Conservation (phyloP, 2,797 vertebrate genomes). For the Myoxocephalus aenaeus region DNA sequence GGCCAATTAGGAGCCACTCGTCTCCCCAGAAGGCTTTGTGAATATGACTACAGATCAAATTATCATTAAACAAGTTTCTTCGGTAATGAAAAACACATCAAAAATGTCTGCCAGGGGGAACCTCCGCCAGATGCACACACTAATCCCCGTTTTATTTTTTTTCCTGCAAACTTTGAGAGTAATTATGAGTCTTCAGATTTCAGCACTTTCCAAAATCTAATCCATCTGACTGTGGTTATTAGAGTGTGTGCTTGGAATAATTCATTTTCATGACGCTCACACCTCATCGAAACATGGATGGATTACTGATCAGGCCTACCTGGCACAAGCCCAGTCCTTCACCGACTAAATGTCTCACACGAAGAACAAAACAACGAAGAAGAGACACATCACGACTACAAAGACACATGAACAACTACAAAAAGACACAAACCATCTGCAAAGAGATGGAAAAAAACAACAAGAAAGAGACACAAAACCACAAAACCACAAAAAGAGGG, state of each 20-base stretch:
- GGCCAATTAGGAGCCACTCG: conserved; percentile 61
- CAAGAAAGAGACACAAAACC: not conserved
- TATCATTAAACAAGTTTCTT: conserved; percentile 65
- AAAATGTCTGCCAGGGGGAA: conserved; percentile 59
- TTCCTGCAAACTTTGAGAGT: conserved; percentile 48
- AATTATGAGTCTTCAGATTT: conserved; percentile 60
- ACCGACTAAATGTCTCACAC: not conserved
- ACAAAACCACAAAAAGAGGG: not conserved
- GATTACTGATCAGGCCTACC: not conserved
- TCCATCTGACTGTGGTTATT: conserved; percentile 49
- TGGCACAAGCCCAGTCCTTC: not conserved
- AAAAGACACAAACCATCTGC: not conserved
- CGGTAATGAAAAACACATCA: conserved; percentile 68
- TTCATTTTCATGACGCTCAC: conserved; percentile 6
- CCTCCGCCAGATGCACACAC: conserved; percentile 42
- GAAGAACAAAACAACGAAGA: not conserved
- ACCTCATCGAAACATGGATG: not conserved
- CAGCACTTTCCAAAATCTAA: conserved; percentile 47
- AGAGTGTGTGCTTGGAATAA: conserved; percentile 42
- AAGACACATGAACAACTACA: not conserved
- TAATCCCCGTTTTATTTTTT: conserved; percentile 63
- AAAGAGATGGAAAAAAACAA: not conserved
- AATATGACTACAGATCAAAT: conserved; percentile 64
- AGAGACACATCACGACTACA: not conserved
- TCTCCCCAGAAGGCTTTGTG: conserved; percentile 55